These are phyloP conservation scores for Ostrea edulis DNA, from an alignment of 1,140 invertebrate species.

Conservation along the genomic window DNA sequence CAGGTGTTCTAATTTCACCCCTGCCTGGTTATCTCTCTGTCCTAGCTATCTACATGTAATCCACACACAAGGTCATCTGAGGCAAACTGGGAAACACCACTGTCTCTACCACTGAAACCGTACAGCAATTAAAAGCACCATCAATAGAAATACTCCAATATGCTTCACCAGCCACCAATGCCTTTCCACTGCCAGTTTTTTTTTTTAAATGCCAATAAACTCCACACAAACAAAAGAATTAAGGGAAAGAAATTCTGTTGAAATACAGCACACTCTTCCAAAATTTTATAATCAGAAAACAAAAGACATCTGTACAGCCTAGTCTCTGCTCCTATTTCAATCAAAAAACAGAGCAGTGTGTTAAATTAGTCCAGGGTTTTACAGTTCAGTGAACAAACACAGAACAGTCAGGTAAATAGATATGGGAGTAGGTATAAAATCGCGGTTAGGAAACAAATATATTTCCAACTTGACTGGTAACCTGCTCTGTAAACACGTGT, in stretches of 20 bases:
- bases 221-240: neutral
- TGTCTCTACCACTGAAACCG: neutral
- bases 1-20: constrained; percentile 27
- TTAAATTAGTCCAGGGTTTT: constrained; percentile 29
- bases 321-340: constrained; percentile 29
- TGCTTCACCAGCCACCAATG: constrained; percentile 1
- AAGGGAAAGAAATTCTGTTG: neutral
- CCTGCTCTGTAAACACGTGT: constrained; percentile 17
- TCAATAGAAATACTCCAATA: neutral
- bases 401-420: constrained; percentile 18
- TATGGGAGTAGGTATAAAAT: constrained; percentile 35
- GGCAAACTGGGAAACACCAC: constrained; percentile 16
- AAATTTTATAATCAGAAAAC: neutral
- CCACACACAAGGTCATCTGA: constrained; percentile 13
- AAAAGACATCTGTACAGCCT: constrained; percentile 25
- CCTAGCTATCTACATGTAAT: constrained; percentile 27
- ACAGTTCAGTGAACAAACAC: constrained; percentile 23
- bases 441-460: constrained; percentile 17
- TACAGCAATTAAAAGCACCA: neutral
- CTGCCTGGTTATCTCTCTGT: constrained; percentile 5
- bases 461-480: constrained; percentile 9
- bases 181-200: neutral
- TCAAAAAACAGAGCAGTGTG: constrained; percentile 22
- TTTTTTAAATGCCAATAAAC: constrained; percentile 5
- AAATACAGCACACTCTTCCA: constrained; percentile 14